Evolutionary conservation across 1,140 invertebrate genomes (phyloP).

Genomic region (Sminthurinus signatus): DNA sequence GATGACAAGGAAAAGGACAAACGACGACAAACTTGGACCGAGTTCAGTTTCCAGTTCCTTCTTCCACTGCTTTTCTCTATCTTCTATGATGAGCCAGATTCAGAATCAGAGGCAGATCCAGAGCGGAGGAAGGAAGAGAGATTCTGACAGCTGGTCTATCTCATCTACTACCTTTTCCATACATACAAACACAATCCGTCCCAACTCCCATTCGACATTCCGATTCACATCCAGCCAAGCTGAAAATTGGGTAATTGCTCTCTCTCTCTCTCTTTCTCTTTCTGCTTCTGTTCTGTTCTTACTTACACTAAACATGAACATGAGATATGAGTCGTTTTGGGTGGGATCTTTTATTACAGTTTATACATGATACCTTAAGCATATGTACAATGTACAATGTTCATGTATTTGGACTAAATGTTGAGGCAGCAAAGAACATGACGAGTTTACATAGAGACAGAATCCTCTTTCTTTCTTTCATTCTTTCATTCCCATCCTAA

Average conservation of each 20-base stretch:
- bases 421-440: too few relatives aligned
- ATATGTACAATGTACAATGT: too few relatives aligned
- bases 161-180: conserved; percentile 11
- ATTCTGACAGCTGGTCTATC: conserved; percentile 14
- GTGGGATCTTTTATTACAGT: too few relatives aligned
- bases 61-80: neutral
- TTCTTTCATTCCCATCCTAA: too few relatives aligned
- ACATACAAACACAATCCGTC: neutral
- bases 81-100: neutral
- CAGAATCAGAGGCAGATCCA: too few relatives aligned
- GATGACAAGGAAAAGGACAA: too few relatives aligned
- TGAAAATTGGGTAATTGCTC: conserved; percentile 26
- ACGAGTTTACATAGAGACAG: neutral
- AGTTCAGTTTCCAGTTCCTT: neutral
- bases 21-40: conserved; percentile 10
- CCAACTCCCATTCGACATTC: conserved; percentile 5
- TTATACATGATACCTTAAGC: too few relatives aligned
- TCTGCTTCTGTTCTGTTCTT: too few relatives aligned
- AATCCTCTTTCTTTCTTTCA: too few relatives aligned
- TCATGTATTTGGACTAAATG: too few relatives aligned
- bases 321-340: conserved; percentile 7
- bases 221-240: conserved; percentile 16
- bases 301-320: conserved; percentile 7
- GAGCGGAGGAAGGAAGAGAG: too few relatives aligned
- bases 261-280: too few relatives aligned